A percentile compares a stretch with the other conserved stretches of the same genome.
Evolutionary conservation across 2,113 vertebrate genomes (phyloP).

Genomic region (Pseudorhombus dupliciocellatus): DNA sequence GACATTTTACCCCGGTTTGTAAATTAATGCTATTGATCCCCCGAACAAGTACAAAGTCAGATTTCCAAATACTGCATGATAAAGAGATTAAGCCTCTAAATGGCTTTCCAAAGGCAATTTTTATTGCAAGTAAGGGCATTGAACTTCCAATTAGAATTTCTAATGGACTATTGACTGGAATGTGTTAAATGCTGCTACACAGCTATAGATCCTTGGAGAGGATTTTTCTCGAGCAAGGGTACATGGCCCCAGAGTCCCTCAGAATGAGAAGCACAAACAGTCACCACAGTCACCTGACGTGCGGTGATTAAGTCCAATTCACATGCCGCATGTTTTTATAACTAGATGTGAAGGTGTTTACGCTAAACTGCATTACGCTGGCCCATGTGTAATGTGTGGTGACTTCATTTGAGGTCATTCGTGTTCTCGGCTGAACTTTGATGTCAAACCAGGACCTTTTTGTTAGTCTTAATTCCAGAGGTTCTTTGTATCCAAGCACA

Average conservation of each 20-base stretch:
- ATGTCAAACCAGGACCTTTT: constrained; percentile 71
- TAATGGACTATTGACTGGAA: constrained; percentile 97
- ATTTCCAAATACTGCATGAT: constrained; percentile 97
- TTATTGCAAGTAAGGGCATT: constrained; percentile 89
- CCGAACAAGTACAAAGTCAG: constrained; percentile 97
- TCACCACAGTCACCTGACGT: constrained; percentile 40
- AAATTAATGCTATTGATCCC: constrained; percentile 98
- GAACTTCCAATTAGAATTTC: constrained; percentile 98
- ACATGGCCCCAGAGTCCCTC: constrained; percentile 78
- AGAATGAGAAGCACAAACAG: constrained; percentile 39
- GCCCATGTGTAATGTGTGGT: constrained; percentile 59
- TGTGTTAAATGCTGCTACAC: constrained; percentile 92
- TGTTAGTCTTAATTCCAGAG: constrained; percentile 69
- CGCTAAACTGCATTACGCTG: constrained; percentile 47
- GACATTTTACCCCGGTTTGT: constrained; percentile 97
- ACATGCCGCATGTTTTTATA: constrained; percentile 58
- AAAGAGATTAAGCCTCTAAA: constrained; percentile 98
- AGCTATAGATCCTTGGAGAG: constrained; percentile 86
- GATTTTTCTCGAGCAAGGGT: constrained; percentile 76
- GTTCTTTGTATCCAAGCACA: constrained; percentile 51
- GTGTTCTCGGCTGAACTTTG: constrained; percentile 65
- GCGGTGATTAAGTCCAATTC: constrained; percentile 13
- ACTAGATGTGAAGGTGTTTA: constrained; percentile 51
- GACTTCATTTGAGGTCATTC: constrained; percentile 58
- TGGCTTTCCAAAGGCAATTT: constrained; percentile 93